Evolutionary conservation across 2,113 vertebrate species (phyloP).

Genomic region (Aptenodytes forsteri): DNA sequence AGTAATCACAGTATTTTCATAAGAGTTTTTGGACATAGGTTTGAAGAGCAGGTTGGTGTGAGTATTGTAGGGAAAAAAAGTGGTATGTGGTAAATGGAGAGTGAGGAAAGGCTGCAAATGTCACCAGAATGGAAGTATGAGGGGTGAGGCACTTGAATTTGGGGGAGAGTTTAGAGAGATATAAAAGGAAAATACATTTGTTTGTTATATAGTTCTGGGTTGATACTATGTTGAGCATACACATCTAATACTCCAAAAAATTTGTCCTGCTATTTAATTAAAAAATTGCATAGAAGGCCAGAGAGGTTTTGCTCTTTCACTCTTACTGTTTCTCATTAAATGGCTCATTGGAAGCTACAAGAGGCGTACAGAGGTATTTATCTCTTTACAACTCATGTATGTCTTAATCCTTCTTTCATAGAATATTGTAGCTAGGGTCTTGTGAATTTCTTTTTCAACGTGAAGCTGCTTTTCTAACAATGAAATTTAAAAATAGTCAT

Average conservation of each 20-base stretch:
- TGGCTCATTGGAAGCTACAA: background rate
- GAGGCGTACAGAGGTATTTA: background rate
- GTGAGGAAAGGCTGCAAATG: background rate
- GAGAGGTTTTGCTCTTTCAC: background rate
- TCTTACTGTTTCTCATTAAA: background rate
- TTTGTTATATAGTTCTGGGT: background rate
- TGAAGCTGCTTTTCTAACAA: slow-evolving; percentile 2
- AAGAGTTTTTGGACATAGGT: background rate
- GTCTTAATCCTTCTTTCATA: background rate
- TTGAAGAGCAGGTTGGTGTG: background rate
- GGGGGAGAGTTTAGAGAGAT: background rate
- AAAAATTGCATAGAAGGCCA: background rate
- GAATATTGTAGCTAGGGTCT: background rate
- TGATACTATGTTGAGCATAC: background rate
- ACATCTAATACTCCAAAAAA: background rate
- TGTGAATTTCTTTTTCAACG: background rate
- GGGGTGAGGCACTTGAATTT: background rate
- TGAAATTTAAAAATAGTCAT: slow-evolving; percentile 9
- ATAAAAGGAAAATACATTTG: background rate
- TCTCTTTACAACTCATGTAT: background rate
- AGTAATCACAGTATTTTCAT: fast-evolving
- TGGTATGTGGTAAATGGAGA: background rate
- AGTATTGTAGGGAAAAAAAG: background rate
- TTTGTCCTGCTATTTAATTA: background rate
- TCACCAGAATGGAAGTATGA: background rate